Base-by-base conservation (phyloP, 2,888 invertebrate genomes). In the Leptopilina syphax region DNA sequence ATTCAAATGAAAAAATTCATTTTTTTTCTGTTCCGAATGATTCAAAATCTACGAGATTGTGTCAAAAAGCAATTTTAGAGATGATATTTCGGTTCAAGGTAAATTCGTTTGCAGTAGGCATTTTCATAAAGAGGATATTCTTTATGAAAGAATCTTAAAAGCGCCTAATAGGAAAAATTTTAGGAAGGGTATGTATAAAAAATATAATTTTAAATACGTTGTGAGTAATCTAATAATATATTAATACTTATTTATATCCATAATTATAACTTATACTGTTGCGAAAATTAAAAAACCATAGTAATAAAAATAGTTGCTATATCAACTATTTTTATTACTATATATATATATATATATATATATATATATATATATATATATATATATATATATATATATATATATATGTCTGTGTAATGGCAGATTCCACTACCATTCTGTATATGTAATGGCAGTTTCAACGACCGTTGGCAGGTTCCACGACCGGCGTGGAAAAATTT, bases 141-240 rank as follows among this genome's bases (percentile, higher is more conserved):
- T 63, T 63, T 18, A 18, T 63, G 63, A 63, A 63, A 63, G 63
- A 18, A 63, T 63, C 1, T 8, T 63, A 63, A 63, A 0, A 63
- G 24, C 63, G 24, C 8, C 24, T 63, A 24, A 63, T 9, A n/a
- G 63, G 24, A 18, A 18, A 24, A 9, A 63, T 63, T 24, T 9
- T 63, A 18, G 63, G 63, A 63, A 63, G 24, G 63, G 24, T 63
- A 63, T 63, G 63, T 63, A 24, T 63, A 63, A 63, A 63, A 63
- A 24, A 18, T 63, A 9, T 18, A 4, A 24, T 63, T 63, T 63
- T 24, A 63, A 63, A 24, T 24, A 63, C 9, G 24, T 3, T 34
- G 3, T 18, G 8, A 18, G 24, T 63, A 63, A 63, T 63, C 24
- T 18, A 63, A 63, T 63, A 34, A 34, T 34, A 34, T 34, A 34